phyloP scores from a whole-genome alignment of 1,140 invertebrate genomes.

The Bombyx mandarina region DNA sequence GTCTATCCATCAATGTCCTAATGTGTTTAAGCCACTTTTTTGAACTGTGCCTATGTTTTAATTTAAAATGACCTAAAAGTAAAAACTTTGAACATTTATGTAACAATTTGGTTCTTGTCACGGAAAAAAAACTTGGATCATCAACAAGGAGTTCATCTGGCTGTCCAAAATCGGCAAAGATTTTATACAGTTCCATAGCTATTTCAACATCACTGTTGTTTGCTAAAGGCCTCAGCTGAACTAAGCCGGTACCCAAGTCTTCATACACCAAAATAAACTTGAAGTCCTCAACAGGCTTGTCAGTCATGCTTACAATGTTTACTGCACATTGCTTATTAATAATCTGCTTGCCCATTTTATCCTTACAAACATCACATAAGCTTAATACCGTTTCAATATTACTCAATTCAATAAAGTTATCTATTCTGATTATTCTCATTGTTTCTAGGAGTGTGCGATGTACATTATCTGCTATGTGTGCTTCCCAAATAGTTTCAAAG shows the following conservation, averaged over 20 bases:
- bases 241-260: background rate
- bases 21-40: no score
- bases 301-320: background rate
- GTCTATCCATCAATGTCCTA: no score
- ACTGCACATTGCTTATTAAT: background rate
- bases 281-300: background rate
- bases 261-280: constrained; percentile 1
- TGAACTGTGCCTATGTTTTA: no score
- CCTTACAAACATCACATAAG: constrained; percentile 1
- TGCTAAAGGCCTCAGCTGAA: background rate
- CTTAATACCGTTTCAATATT: background rate
- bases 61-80: no score
- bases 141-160: background rate
- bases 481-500: constrained; percentile 1
- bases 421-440: background rate
- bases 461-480: background rate
- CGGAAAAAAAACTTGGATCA: background rate
- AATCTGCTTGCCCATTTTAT: background rate
- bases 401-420: background rate
- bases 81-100: background rate
- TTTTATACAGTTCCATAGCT: constrained; percentile 1
- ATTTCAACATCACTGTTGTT: background rate
- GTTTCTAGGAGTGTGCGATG: constrained; percentile 1
- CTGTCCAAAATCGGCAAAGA: constrained; percentile 4
- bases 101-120: background rate